These are phyloP conservation scores for Eulemur rubriventer DNA, from an alignment of 2,797 vertebrate species.

Conservation along the genomic window DNA sequence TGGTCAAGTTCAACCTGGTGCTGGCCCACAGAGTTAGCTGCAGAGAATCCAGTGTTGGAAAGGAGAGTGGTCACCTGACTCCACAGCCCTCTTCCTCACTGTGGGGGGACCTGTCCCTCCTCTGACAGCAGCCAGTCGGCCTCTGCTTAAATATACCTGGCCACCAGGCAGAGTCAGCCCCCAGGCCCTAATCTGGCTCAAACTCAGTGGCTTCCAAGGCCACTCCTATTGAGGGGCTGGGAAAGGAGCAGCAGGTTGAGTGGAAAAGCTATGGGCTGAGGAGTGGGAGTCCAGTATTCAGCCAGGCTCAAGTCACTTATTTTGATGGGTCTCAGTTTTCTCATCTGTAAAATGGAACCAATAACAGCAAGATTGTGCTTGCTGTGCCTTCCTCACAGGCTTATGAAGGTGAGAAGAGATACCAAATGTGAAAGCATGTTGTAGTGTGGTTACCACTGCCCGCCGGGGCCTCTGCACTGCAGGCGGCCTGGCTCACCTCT, in stretches of 20 bases:
- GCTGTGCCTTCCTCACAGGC: not conserved
- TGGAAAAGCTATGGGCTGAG: too few species aligned
- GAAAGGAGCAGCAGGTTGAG: not conserved
- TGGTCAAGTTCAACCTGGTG: not conserved
- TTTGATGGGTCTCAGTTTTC: not conserved
- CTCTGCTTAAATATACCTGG: not conserved
- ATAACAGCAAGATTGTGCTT: not conserved
- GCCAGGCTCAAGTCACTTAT: not conserved
- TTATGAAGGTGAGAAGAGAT: not conserved
- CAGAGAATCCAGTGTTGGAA: not conserved
- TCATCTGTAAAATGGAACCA: not conserved
- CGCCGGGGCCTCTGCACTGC: not conserved
- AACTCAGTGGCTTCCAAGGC: not conserved
- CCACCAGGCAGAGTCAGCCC: not conserved
- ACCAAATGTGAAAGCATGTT: fast-evolving
- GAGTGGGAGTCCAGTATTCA: not conserved
- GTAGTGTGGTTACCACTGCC: fast-evolving
- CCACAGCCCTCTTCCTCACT: not conserved
- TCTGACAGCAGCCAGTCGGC: not conserved
- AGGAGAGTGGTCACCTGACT: not conserved
- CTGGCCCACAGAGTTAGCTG: not conserved
- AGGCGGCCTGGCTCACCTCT: slow-evolving; percentile 87
- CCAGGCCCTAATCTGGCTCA: not conserved
- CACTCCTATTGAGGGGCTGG: not conserved
- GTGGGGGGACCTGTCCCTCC: not conserved